Base-by-base conservation (phyloP, 2,797 vertebrate species). In the Gadopsis bispinosus region DNA sequence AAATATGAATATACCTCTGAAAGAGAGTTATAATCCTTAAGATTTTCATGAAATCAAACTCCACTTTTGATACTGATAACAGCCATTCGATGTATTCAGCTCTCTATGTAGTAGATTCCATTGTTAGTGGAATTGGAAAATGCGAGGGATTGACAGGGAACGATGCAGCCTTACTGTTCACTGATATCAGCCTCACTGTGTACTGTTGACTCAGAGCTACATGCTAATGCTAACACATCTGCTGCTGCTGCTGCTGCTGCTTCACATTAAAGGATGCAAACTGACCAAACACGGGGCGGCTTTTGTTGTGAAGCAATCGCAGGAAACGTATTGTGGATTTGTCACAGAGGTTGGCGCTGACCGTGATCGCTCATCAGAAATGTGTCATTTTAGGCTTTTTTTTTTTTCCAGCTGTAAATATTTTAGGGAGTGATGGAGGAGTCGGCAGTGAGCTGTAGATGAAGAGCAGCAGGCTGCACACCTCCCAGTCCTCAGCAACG, bases 1-100 rank as follows among this genome's bases (percentile, higher is more conserved):
- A 56, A 56, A 68, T 16, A 51, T 26, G 22, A 55, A 50, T 12
- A 1, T 33, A 22, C 35, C 20, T 37, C 22, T 6, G 12, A 53
- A 26, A 19, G 31, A 29, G 43, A 53, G n/a, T 67, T 63, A 1
- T 45, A 71, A 68, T 50, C 71, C 59, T 54, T 14, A 50, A 79
- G 14, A 41, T 62, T 51, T 71, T 65, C 37, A 53, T 26, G 1
- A 43, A 50, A 7, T 53, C 53, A 19, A 17, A 58, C 8, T 13
- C 11, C 20, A 11, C 22, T 60, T 69, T 63, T 45, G 0, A 53
- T 68, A 35, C 12, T 41, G 29, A 53, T 5, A 4, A 33, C 33
- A 6, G 33, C 33, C 33, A 33, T 33, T 33, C 33, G 5, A 6
- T 33, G 29, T 11, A 9, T 14, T 67, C 13, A 54, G 5, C 64